Evolutionary conservation across 2,113 vertebrate genomes (phyloP).

Genomic region (Corythornis cristatus): DNA sequence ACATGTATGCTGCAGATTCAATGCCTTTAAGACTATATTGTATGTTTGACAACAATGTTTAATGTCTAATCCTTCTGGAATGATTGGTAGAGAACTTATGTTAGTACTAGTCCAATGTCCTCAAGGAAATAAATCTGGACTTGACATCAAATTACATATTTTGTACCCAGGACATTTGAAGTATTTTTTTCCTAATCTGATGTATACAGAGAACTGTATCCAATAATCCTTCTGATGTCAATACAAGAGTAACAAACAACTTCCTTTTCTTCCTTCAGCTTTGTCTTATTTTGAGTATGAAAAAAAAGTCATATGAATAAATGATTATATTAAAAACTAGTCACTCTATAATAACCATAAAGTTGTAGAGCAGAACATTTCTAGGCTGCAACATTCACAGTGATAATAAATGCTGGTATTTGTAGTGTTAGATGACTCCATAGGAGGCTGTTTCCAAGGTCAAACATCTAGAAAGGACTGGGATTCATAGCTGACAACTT

Average conservation of each 20-base stretch:
- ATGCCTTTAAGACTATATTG: background rate
- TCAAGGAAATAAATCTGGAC: conserved; percentile 39
- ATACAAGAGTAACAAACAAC: background rate
- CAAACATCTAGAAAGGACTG: background rate
- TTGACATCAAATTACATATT: conserved; percentile 13
- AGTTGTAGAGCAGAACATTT: background rate
- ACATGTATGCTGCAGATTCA: background rate
- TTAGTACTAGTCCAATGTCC: background rate
- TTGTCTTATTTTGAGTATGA: background rate
- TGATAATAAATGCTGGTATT: background rate
- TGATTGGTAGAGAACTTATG: background rate
- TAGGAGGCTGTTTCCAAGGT: background rate
- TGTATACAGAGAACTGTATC: background rate
- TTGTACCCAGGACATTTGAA: background rate
- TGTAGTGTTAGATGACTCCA: background rate
- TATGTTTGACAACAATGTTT: background rate
- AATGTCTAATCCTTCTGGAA: background rate
- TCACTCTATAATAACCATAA: accelerated
- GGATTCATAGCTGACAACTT: background rate
- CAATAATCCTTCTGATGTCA: background rate
- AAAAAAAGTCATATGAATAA: accelerated
- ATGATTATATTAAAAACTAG: background rate
- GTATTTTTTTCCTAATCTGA: conserved; percentile 31
- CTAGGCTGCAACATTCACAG: background rate
- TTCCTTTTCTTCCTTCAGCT: background rate